Conservation (phyloP, 1,140 invertebrate genomes). For the Drosophila baimaii region DNA sequence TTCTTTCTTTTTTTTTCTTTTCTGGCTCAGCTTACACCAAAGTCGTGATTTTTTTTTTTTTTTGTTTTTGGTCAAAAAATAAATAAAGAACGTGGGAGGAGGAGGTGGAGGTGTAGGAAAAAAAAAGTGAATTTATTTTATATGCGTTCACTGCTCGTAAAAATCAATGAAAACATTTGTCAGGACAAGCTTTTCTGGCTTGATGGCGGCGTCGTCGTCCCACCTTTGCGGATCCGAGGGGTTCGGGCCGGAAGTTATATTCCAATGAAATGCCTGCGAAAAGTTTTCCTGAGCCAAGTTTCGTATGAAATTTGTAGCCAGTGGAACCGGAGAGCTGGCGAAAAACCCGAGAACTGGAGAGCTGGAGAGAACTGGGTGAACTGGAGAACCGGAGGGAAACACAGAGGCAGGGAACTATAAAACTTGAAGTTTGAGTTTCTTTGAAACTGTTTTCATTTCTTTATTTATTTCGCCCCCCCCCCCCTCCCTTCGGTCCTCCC, state of each 20-base stretch:
- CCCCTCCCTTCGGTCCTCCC: too few species aligned
- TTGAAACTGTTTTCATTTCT: conserved; percentile 74
- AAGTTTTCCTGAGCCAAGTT: conserved; percentile 68
- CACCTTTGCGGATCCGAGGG: conserved; percentile 22
- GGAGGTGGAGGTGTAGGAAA: too few species aligned
- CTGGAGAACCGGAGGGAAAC: conserved; percentile 27
- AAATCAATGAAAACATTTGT: conserved; percentile 78
- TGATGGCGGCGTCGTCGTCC: conserved; percentile 19
- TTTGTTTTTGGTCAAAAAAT: conserved; percentile 16
- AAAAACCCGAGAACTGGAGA: conserved; percentile 25
- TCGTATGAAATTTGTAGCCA: conserved; percentile 74
- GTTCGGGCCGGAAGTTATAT: conserved; percentile 28
- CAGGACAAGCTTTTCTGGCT: conserved; percentile 45
- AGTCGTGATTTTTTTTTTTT: conserved; percentile 25
- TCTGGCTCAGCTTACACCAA: conserved; percentile 22
- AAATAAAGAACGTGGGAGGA: conserved; percentile 16
- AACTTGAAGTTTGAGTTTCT: conserved; percentile 76
- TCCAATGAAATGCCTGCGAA: conserved; percentile 56
- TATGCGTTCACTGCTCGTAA: conserved; percentile 73
- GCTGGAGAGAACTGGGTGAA: conserved; percentile 7
- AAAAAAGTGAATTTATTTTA: conserved; percentile 73
- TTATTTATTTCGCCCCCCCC: conserved; percentile 39
- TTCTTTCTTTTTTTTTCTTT: background rate
- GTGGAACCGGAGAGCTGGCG: conserved; percentile 16
- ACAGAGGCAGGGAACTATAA: conserved; percentile 61